These are phyloP conservation scores for Timema podura DNA, from an alignment of 2,888 invertebrate species.

Conservation along the genomic window DNA sequence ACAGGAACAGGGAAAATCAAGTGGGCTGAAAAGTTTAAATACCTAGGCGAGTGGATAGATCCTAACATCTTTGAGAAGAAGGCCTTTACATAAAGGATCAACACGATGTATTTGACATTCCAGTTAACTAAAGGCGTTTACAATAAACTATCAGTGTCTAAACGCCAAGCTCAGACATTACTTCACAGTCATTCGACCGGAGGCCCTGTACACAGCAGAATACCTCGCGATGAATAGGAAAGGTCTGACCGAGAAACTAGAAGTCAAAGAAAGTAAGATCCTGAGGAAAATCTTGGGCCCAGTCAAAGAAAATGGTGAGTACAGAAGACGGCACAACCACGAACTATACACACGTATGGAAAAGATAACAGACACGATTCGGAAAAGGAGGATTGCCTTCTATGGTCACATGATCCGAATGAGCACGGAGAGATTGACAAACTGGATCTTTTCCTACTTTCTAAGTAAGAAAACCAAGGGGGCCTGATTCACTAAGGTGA, in stretches of 20 bases:
- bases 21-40: not conserved
- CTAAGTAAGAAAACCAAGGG: no score
- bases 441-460: no score
- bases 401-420: not conserved
- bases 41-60: not conserved
- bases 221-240: no score
- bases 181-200: not conserved
- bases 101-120: constrained; percentile 7
- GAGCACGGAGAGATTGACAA: not conserved
- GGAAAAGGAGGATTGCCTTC: constrained; percentile 7
- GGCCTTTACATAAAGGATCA: constrained; percentile 4
- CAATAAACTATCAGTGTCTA: constrained; percentile 14
- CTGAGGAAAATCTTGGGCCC: no score
- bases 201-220: not conserved
- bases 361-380: constrained; percentile 15
- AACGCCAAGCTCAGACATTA: constrained; percentile 17
- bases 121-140: constrained; percentile 7
- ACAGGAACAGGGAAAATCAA: no score
- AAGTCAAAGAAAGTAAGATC: no score
- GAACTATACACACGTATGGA: not conserved
- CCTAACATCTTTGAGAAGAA: constrained; percentile 11
- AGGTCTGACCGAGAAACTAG: no score
- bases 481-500: no score
- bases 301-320: constrained; percentile 10
- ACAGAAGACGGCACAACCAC: not conserved